These are phyloP conservation scores for Meandrusa payeni DNA, from an alignment of 2,888 invertebrate genomes.

Conservation along the genomic window DNA sequence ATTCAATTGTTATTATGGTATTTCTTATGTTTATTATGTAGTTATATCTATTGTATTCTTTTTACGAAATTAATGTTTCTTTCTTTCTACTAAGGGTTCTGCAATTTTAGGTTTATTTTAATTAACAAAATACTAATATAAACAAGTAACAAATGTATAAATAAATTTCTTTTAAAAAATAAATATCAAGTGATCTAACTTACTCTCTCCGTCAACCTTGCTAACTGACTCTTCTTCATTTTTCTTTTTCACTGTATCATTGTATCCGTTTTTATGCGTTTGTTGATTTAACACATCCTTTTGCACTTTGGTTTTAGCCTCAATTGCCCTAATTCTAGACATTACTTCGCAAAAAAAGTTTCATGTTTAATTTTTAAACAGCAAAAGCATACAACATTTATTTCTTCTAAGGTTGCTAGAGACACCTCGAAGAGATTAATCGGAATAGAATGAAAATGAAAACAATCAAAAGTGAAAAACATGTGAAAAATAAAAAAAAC, in stretches of 20 bases:
- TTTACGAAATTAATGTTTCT: too few relatives aligned
- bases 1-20: too few relatives aligned
- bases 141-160: too few relatives aligned
- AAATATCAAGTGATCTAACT: too few relatives aligned
- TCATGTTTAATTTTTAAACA: slow-evolving; percentile 20
- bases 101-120: too few relatives aligned
- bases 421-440: too few relatives aligned
- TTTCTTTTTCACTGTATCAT: slow-evolving; percentile 49
- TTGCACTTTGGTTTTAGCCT: slow-evolving; percentile 52
- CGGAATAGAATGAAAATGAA: slow-evolving; percentile 12
- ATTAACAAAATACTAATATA: too few relatives aligned
- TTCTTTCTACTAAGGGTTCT: too few relatives aligned
- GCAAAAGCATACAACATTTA: background rate
- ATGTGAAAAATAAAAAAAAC: slow-evolving; percentile 17
- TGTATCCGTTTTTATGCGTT: slow-evolving; percentile 47
- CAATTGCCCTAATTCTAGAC: slow-evolving; percentile 69
- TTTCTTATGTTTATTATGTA: too few relatives aligned
- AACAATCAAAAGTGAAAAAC: slow-evolving; percentile 18
- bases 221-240: slow-evolving; percentile 45
- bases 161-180: too few relatives aligned
- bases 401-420: too few relatives aligned
- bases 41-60: too few relatives aligned
- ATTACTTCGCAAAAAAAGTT: slow-evolving; percentile 33
- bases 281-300: slow-evolving; percentile 38
- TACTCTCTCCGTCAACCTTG: slow-evolving; percentile 64